Evolutionary conservation across 2,888 invertebrate genomes (phyloP).

Genomic region (Azorinus chamasolen): DNA sequence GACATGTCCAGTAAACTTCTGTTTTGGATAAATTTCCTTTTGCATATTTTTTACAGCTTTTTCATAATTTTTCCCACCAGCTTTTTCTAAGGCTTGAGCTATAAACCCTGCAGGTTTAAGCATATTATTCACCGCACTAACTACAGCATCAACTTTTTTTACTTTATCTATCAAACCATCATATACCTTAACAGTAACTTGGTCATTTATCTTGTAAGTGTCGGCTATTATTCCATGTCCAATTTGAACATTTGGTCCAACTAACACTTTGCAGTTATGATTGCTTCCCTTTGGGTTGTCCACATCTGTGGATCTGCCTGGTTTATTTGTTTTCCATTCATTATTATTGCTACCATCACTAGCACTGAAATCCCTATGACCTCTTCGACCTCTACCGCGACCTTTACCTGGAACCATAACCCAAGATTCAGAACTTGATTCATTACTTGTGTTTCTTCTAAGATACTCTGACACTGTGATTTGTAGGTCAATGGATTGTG

Average conservation of each 20-base stretch:
- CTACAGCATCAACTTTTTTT: constrained; percentile 47
- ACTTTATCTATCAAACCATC: constrained; percentile 39
- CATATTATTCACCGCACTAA: constrained; percentile 37
- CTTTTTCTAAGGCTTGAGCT: constrained; percentile 30
- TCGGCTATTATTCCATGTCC: too few species aligned
- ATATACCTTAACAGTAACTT: constrained; percentile 38
- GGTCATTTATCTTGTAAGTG: too few species aligned
- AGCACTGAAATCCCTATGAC: constrained; percentile 2
- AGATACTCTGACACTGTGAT: constrained; percentile 20
- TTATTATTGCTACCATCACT: neutral
- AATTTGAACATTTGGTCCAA: too few species aligned
- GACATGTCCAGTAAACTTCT: neutral
- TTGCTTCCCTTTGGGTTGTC: too few species aligned
- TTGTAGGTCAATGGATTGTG: constrained; percentile 16
- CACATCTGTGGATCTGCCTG: too few species aligned
- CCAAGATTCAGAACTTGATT: neutral
- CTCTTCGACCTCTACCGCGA: constrained; percentile 7
- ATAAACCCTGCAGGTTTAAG: constrained; percentile 35
- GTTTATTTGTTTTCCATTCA: neutral
- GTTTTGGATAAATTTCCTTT: neutral
- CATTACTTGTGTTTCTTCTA: neutral
- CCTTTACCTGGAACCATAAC: constrained; percentile 1
- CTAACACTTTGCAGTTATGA: too few species aligned
- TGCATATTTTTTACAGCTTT: constrained; percentile 11
- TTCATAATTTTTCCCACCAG: constrained; percentile 28